Base-by-base conservation (phyloP, 2,113 vertebrate genomes). In the Platanista minor region DNA sequence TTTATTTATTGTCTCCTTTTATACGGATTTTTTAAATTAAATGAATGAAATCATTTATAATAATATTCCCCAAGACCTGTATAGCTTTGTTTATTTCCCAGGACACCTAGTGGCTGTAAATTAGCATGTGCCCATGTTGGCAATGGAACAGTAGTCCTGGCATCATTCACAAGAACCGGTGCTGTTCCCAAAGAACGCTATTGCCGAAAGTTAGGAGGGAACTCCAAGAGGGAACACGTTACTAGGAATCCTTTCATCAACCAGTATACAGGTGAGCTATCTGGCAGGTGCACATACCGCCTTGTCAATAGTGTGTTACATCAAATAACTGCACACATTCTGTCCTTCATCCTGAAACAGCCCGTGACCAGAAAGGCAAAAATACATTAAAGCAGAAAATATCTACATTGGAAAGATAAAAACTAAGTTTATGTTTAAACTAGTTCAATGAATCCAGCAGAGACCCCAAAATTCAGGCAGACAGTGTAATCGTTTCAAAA, bases 41-140 rank as follows among this genome's bases (percentile, higher is more conserved):
- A 69, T 49, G 27, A 90, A 69, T 62, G 25, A 87, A 83, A 72
- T 46, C 29, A 41, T 77, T 84, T 36, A 94, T 74, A 52, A 83
- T 69, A 43, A 29, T 87, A 52, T 57, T 85, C 80, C 89, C 57
- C 31, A 33, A 90, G 64, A 18, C 43, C 25, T 23, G 13, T 33
- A n/a, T 5, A 82, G 27, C 13, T 83, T 77, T 69, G 52, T 81
- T 77, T 77, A 95, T 89, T 85, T 12, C 33, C 78, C 86, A 74
- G 54, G 74, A 88, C 31, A 83, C 43, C 8, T 87, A 75, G 49
- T 49, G 41, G 29, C 46, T 91, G 21, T 89, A 97, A 96, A 97
- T 96, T 92, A 97, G 62, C 71, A 87, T 74, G 36, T 85, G 41
- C 39, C 75, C 41, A 36, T 95, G 83, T 82, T 95, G 87, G 78